Percentiles rank a stretch among this genome's conserved stretches.
These are phyloP conservation scores for Selenia dentaria DNA, from an alignment of 2,888 invertebrate genomes.

Conservation along the genomic window DNA sequence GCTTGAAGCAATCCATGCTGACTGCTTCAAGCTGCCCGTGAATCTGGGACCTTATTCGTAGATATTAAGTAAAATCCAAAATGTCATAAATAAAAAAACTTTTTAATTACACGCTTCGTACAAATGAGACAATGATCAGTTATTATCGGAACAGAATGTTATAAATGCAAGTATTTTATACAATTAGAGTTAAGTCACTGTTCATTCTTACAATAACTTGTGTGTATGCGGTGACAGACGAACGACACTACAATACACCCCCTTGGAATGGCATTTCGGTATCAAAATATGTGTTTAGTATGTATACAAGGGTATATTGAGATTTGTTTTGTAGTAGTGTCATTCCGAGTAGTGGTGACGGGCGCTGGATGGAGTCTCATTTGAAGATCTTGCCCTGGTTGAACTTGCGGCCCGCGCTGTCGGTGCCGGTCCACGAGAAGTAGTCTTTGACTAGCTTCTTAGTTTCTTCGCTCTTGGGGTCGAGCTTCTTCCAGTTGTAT, in stretches of 20 bases:
- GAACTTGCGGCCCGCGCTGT: conserved; percentile 95
- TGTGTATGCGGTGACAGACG: conserved; percentile 9
- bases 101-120: conserved; percentile 53
- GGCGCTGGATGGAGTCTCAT: conserved; percentile 63
- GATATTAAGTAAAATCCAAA: conserved; percentile 18
- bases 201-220: conserved; percentile 20
- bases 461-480: conserved; percentile 91
- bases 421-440: conserved; percentile 94
- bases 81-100: conserved; percentile 66
- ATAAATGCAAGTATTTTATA: conserved; percentile 52
- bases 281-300: neutral
- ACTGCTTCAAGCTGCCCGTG: no score
- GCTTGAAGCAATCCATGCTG: no score
- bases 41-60: no score
- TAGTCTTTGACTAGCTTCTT: conserved; percentile 95
- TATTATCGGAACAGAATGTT: conserved; percentile 35
- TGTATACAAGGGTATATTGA: neutral
- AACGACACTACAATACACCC: neutral
- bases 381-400: conserved; percentile 99
- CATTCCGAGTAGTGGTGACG: neutral
- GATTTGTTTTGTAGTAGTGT: neutral
- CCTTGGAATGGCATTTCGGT: conserved; percentile 8
- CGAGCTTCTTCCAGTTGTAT: conserved; percentile 97
- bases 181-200: conserved; percentile 17
- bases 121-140: conserved; percentile 43